Base-by-base conservation (phyloP, 2,113 vertebrate genomes). In the Myrmecobius fasciatus region DNA sequence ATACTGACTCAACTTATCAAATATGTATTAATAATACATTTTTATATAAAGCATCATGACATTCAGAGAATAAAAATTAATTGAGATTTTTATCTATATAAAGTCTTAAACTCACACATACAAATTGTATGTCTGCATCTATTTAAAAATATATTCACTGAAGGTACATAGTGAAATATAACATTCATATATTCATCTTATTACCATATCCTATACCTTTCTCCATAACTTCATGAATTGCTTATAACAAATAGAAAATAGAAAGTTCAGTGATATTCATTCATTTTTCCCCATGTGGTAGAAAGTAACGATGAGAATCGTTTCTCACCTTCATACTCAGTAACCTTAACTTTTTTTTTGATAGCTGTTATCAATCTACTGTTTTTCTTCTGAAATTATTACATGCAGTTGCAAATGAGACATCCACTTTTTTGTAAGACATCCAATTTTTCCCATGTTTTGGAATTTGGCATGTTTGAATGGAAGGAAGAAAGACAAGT, bases 201-300 rank as follows among this genome's bases (percentile, higher is more conserved):
- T 92, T 53, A 36, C 28, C 48, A 56, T 47, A 11, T 92, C 2
- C 51, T 91, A 20, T 92, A 90, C 25, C 12, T 56, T 96, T 60
- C n/a, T 47, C 52, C 92, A 47, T 43, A 89, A 56, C 91, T 91
- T 89, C 48, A 31, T 89, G 52, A 91, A 91, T 8, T 83, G 67
- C 43, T 83, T 83, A 31, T 60, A 53, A 56, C 26, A 20, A 48
- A 92, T 46, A 89, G n/a, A 60, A 91, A 95, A 90, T 3, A 92
- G 8, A 28, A 56, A 92, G 54, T 60, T 89, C 43, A 53, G 53
- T 47, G n/a, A 22, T 48, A 56, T 48, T 93, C 92, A 54, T 49
- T 31, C 92, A 88, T 89, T 95, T 93, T 88, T 53, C 60, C 91
- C 49, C 20, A 52, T 93, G 12, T 52, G 22, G 36, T 83, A 31